Base-by-base conservation (phyloP, 1,140 invertebrate genomes). In the Tetramorium simillimum region DNA sequence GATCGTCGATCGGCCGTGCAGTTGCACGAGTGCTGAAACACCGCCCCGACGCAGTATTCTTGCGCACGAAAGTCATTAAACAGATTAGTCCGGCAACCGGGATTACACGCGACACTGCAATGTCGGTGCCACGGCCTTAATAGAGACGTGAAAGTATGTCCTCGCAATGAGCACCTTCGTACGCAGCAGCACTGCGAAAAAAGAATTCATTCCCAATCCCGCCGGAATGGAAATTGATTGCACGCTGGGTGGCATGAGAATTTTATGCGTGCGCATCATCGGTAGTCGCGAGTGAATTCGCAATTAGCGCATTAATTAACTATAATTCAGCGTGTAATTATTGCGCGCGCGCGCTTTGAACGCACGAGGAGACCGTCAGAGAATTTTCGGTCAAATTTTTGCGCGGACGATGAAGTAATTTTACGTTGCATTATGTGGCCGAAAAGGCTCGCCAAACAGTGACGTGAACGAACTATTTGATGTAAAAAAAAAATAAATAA, bases 301-400 rank as follows among this genome's bases (percentile, higher is more conserved):
- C 94, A 94, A 95, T 94, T 94, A 94, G 91, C 92, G 91, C 92
- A 93, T 94, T 93, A 94, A 95, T 95, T 95, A 93, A 91, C 70
- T 89, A 70, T 93, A 93, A 95, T 93, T 88, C 91, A 88, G 89
- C 93, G 93, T 94, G 93, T 95, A 94, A 95, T 94, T 94, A 93
- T 88, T 56, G 33, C n/a, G 56, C 76, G 49, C 76, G 49, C 76
- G 62, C 76, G 62, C 56, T 46, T 24, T n/a, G 49, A 7, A 33
- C 28, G 60, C 46, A 12, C 67, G 33, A 80, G 40, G 24, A 16
- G 60, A 24, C 56, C 28, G 43, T 69, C 62, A 24, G 9, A 65
- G 63, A 53, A 80, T 80, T 69, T 80, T 67, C 77, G 62, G 62
- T 14, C n/a, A 51, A 69, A 80, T 60, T 85, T 88, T 82, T 63